Base-by-base conservation (phyloP, 92 coral and sea anemone genomes). In the Epizoanthus ramosus region DNA sequence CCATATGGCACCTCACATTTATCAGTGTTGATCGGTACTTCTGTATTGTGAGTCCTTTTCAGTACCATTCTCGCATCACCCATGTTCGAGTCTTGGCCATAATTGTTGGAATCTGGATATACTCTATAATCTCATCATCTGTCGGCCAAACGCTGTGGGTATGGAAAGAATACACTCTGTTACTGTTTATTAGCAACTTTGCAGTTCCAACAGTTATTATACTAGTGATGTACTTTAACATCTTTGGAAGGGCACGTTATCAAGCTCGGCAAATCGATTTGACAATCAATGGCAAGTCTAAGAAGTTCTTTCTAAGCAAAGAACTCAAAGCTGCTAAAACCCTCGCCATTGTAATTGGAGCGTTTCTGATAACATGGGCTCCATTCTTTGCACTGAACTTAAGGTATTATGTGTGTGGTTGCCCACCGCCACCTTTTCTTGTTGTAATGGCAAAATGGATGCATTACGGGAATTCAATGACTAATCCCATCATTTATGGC, bases 301-400 rank as follows among this genome's bases (percentile, higher is more conserved):
- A 84, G 74, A 84, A 88, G 13, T 94, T 96, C 65, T 94, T 90
- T 21, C 80, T 93, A 70, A 90, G 81, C 59, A 93, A 88, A 63
- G 99, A 96, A 83, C 73, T 96, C 35, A 96, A 96, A 70, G 99
- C 99, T 9, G 97, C 99, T 1, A 96, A 96, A 65, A 96, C 99
- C 21, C 83, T 96, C 7, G 99, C 96, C 8, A 95, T 96, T 68
- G 98, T 96, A 0, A 96, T 96, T 16, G 94, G 98, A 39, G 98
- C 99, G 6, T 96, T 96, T 82, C 84, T 96, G 50, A 75, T 96
- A 39, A 94, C 98, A 14, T 96, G 99, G 99, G 87, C 98, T 21
- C 99, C 99, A n/a, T 96, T 96, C 70, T 96, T 96, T 72, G 94
- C 91, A 1, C 83, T 96, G 41, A 96, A 96, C 69, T 72, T 96